Base-by-base conservation (phyloP, 2,797 vertebrate genomes). In the Gephyroberyx darwinii region DNA sequence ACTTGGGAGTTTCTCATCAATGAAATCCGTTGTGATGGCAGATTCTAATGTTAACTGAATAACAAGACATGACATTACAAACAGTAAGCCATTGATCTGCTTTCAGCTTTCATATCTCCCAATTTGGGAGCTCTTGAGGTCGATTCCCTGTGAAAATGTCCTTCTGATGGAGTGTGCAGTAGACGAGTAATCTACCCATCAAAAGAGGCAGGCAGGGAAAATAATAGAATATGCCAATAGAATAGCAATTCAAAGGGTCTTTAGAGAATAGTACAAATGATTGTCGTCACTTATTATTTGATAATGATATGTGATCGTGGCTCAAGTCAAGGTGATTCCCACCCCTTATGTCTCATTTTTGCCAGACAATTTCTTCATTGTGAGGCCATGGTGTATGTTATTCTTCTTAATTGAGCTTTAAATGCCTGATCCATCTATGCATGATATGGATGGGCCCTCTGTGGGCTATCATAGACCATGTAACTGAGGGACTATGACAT, bases 401-500 rank as follows among this genome's bases (percentile, higher is more conserved):
- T 80, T 72, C 30, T 81, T 74, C 69, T 65, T 86, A 86, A 88
- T 74, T 75, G 71, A 77, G 50, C 71, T 85, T 78, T 77, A 82
- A 81, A 67, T 61, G 60, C 1, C 0, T 26, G 54, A 82, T 85
- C 86, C 60, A 63, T 83, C 63, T 17, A 19, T 68, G 65, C 22
- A 71, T 52, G 54, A 54, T 71, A 75, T 73, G 78, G 82, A 50
- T 83, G 79, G 53, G 45, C 13, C 54, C 56, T 31, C 52, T 12
- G 30, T 78, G 71, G 73, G 77, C 50, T 14, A 59, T 45, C 35
- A n/a, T n/a, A 41, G 59, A 53, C 57, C 5, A 5, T 31, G 61
- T 74, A 79, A 80, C 43, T 57, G n/a, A 84, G 59, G 74, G 66
- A 73, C 77, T 73, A 43, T 8, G 41, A 71, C 1, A 30, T 71